Evolutionary conservation across 1,140 invertebrate genomes (phyloP), one percentile per base, ranked within the genome.

Genomic region (Tenebrio molitor): DNA sequence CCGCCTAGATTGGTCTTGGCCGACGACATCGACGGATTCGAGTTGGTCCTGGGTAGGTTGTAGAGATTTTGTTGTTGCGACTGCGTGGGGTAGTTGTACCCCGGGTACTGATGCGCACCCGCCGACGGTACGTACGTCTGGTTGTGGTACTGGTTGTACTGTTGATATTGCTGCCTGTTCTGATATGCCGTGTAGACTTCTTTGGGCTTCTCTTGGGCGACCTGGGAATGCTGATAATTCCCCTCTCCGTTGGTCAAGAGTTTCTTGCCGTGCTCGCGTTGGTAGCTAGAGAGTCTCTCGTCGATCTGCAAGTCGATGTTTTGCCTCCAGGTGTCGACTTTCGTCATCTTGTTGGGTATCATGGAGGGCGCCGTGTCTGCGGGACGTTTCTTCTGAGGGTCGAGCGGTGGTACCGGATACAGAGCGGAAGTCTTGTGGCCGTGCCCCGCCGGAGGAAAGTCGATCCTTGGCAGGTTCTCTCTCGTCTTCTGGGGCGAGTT

Each of bases 221-320:
- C n/a, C 29, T 4, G 29, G 8, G 67, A 23, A 10, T 58, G 16
- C 17, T 63, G 23, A 44, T 76, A 77, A 50, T 74, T 76, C 15
- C 79, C 77, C 70, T 78, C 80, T 62, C 65, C 69, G 25, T 29
- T 29, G 3, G 25, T 8, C 25, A 8, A 29, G 8, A 4, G 3
- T 36, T 36, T 67, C 41, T 62, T 78, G 41, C 68, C 44, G 58
- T 64, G 64, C 53, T 76, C 69, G 58, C 74, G 72, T 58, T 78
- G 77, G 44, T 81, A 81, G 0, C 80, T 78, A 0, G 82, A 82
- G 1, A 89, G 75, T 53, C 83, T 84, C 70, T 88, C 84, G 41
- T 88, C 86, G 8, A 87, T 87, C 76, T 88, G 85, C 62, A 86
- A 83, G 71, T 89, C 87, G 44, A 86, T 86, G 0, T 82, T 82